These are phyloP conservation scores for Plebejus argus DNA, from an alignment of 2,888 invertebrate genomes.

Conservation along the genomic window DNA sequence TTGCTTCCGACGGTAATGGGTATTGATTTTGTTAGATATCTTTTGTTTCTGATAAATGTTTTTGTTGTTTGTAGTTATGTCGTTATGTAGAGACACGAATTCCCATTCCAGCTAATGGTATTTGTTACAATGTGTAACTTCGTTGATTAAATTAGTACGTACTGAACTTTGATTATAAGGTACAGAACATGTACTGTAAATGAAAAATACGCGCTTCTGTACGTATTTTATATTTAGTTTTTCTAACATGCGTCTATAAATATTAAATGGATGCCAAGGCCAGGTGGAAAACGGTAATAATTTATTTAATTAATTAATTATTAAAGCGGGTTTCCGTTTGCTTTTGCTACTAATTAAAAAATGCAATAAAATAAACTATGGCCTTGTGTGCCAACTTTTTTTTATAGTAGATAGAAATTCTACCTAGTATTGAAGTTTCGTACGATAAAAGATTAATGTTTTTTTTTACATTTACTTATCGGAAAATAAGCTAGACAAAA, in stretches of 20 bases:
- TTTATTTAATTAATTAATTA: constrained; percentile 5
- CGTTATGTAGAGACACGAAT: neutral
- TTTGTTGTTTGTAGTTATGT: neutral
- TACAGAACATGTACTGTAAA: neutral
- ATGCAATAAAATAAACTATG: neutral
- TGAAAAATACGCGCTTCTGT: neutral
- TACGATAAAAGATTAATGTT: too few species aligned
- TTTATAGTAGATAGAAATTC: neutral
- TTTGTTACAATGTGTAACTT: neutral
- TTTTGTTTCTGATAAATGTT: neutral
- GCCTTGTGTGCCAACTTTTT: neutral
- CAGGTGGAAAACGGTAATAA: constrained; percentile 6
- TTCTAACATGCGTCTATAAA: neutral
- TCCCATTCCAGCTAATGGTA: neutral
- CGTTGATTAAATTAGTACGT: neutral
- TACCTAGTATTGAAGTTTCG: too few species aligned
- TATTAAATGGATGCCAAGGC: constrained; percentile 1
- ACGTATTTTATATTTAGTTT: neutral
- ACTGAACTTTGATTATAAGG: too few species aligned
- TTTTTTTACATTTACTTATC: too few species aligned
- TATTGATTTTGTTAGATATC: constrained; percentile 24
- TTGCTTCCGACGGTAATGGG: constrained; percentile 37
- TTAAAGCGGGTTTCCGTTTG: neutral
- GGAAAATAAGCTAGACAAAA: too few species aligned
- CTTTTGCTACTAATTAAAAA: neutral